Evolutionary conservation across 2,113 vertebrate genomes (phyloP).

Genomic region (Meles meles): DNA sequence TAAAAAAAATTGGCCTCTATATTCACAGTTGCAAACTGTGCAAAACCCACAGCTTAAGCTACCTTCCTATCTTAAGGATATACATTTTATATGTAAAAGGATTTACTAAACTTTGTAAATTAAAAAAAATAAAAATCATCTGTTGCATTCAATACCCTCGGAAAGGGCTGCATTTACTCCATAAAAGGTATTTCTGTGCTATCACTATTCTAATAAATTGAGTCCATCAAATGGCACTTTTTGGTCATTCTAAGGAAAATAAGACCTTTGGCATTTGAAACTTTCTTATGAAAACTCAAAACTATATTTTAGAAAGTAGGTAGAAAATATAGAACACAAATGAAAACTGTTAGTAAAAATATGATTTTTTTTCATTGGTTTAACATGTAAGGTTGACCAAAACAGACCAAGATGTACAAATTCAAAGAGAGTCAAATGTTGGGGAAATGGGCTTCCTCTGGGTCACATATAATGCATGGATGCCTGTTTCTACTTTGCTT

Average conservation of each 20-base stretch:
- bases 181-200: not conserved
- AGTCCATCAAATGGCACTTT: not conserved
- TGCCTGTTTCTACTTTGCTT: not conserved
- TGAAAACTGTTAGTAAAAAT: not conserved
- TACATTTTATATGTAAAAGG: not conserved
- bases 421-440: not conserved
- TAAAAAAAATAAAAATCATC: not conserved
- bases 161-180: not conserved
- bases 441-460: not conserved
- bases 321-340: not conserved
- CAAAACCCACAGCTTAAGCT: not conserved
- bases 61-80: not conserved
- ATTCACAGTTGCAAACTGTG: not conserved
- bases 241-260: not conserved
- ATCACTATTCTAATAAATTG: not conserved
- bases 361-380: not conserved
- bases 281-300: not conserved
- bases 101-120: not conserved
- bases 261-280: not conserved
- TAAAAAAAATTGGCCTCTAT: not conserved
- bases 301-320: not conserved
- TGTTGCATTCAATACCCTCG: not conserved
- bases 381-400: not conserved
- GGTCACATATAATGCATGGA: fast-evolving
- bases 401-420: not conserved